Evolutionary conservation across 2,888 invertebrate species (phyloP).

Genomic region (Tachina lurida): DNA sequence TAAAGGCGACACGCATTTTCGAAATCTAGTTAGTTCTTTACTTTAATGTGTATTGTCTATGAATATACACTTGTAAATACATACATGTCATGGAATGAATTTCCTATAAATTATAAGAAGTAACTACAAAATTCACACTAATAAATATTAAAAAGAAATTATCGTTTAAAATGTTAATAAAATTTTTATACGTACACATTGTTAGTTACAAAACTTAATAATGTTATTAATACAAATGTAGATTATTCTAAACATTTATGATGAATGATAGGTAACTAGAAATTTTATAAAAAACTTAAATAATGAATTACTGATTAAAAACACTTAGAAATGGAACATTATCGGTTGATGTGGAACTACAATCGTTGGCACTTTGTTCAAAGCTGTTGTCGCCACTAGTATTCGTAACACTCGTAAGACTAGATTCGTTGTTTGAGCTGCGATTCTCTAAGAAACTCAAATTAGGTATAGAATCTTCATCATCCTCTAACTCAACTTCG

Average conservation of each 20-base stretch:
- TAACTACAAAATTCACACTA: neutral
- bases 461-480: slow-evolving; percentile 78
- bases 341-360: slow-evolving; percentile 73
- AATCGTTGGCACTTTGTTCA: slow-evolving; percentile 79
- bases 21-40: neutral
- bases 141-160: neutral
- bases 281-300: slow-evolving; percentile 6
- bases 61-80: neutral
- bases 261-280: neutral
- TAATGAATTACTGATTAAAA: slow-evolving; percentile 55
- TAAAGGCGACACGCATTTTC: neutral
- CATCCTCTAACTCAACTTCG: slow-evolving; percentile 65
- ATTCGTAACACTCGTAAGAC: slow-evolving; percentile 81
- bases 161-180: slow-evolving; percentile 19
- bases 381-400: slow-evolving; percentile 82
- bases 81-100: slow-evolving; percentile 27
- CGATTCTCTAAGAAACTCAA: slow-evolving; percentile 80
- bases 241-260: neutral
- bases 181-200: slow-evolving; percentile 18
- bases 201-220: slow-evolving; percentile 25
- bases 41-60: neutral
- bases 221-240: neutral
- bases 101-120: neutral
- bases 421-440: slow-evolving; percentile 81
- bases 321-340: slow-evolving; percentile 63